A percentile compares a stretch with the other conserved stretches of the same genome.
These are phyloP conservation scores for Drosophila ambigua DNA, from an alignment of 1,140 invertebrate species.

Conservation along the genomic window DNA sequence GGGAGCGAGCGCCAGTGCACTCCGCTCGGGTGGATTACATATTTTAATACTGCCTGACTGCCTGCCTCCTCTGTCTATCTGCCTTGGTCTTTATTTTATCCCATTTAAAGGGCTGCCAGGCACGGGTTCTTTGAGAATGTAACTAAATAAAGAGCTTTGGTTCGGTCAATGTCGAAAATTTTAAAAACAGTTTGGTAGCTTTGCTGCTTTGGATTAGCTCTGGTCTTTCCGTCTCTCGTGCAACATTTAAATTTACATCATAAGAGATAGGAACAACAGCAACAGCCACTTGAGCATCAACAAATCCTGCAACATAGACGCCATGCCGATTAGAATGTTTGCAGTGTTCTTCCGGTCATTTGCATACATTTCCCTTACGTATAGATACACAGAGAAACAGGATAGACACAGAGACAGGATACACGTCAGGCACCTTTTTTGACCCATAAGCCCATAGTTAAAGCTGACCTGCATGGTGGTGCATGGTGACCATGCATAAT, in stretches of 20 bases:
- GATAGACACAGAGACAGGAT: too few relatives aligned
- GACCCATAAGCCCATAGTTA: slow-evolving; percentile 45
- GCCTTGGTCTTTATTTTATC: slow-evolving; percentile 42
- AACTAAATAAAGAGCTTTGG: slow-evolving; percentile 42
- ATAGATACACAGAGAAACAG: slow-evolving; percentile 5
- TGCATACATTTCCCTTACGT: slow-evolving; percentile 32
- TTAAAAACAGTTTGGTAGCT: slow-evolving; percentile 26
- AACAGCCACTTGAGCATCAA: slow-evolving; percentile 12
- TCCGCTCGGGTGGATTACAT: slow-evolving; percentile 44
- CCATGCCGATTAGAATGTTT: slow-evolving; percentile 57
- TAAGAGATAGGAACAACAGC: slow-evolving; percentile 4
- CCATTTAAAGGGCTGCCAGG: slow-evolving; percentile 50
- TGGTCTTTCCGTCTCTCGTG: slow-evolving; percentile 7
- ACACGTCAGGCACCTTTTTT: slow-evolving; percentile 49
- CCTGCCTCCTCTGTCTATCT: slow-evolving; percentile 6
- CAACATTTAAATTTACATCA: slow-evolving; percentile 19
- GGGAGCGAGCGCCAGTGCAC: slow-evolving; percentile 9
- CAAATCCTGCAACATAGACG: slow-evolving; percentile 24
- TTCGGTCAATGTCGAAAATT: slow-evolving; percentile 26
- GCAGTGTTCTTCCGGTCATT: slow-evolving; percentile 33
- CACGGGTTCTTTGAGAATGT: slow-evolving; percentile 10
- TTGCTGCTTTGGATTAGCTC: not conserved
- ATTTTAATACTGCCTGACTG: slow-evolving; percentile 47
- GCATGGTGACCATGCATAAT: slow-evolving; percentile 58
- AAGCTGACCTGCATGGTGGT: slow-evolving; percentile 52